These are phyloP conservation scores for Heliangelus exortis DNA, from an alignment of 2,797 vertebrate genomes.

Conservation along the genomic window DNA sequence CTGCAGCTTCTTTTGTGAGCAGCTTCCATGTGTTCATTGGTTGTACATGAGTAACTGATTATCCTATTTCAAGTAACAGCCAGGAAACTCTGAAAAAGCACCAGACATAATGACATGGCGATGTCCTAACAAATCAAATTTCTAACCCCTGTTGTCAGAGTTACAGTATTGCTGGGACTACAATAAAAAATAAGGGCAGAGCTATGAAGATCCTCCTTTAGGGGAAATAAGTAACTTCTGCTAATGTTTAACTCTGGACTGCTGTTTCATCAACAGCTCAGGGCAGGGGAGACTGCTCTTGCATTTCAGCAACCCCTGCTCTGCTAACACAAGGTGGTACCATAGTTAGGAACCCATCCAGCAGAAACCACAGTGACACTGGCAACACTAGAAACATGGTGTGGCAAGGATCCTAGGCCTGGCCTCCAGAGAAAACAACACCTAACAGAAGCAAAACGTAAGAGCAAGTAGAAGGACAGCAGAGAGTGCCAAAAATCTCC, in stretches of 20 bases:
- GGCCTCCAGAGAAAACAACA: background rate
- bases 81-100: slow-evolving; percentile 52
- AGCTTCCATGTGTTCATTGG: background rate
- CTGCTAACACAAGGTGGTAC: accelerated
- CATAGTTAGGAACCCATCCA: background rate
- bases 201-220: background rate
- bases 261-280: background rate
- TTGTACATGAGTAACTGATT: slow-evolving; percentile 59
- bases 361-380: background rate
- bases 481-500: background rate
- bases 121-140: slow-evolving; percentile 38
- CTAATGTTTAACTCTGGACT: background rate
- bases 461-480: background rate
- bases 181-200: background rate
- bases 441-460: background rate
- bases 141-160: slow-evolving; percentile 39
- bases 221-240: slow-evolving; percentile 1
- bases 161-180: slow-evolving; percentile 9
- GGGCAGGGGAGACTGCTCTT: background rate
- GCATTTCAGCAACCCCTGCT: background rate
- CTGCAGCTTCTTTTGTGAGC: background rate
- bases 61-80: slow-evolving; percentile 41
- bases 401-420: background rate
- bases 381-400: background rate
- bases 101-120: slow-evolving; percentile 35